These are phyloP conservation scores for Tympanoctomys barrerae DNA, from an alignment of 2,797 vertebrate species.

Conservation along the genomic window DNA sequence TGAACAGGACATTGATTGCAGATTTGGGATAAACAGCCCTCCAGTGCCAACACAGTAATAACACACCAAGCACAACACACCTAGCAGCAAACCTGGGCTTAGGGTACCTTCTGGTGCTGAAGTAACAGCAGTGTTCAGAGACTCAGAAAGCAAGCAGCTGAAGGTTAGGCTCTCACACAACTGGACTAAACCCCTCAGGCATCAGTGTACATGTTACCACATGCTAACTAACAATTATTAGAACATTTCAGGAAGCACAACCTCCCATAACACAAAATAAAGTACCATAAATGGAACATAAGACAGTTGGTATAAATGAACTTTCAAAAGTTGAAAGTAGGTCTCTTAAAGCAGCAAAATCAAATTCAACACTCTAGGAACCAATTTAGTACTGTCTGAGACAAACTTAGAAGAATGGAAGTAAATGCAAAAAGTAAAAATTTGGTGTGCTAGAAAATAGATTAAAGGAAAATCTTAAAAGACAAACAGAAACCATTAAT, in stretches of 20 bases:
- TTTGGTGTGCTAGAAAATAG: too few relatives aligned
- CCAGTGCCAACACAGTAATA: not conserved
- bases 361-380: not conserved
- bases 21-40: not conserved
- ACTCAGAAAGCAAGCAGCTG: not conserved
- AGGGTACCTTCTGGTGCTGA: not conserved
- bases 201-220: not conserved
- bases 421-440: not conserved
- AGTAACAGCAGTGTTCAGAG: not conserved
- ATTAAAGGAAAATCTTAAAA: not conserved
- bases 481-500: not conserved
- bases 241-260: not conserved
- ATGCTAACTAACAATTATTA: not conserved
- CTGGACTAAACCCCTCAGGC: not conserved
- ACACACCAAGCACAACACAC: too few relatives aligned
- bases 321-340: not conserved
- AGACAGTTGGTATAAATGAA: not conserved
- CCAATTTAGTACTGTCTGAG: not conserved
- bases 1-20: not conserved
- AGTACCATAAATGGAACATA: not conserved
- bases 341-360: not conserved
- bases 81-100: not conserved
- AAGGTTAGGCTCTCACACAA: not conserved
- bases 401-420: not conserved
- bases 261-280: not conserved